Conservation (phyloP, 2,113 vertebrate genomes). For the Nothocercus julius region DNA sequence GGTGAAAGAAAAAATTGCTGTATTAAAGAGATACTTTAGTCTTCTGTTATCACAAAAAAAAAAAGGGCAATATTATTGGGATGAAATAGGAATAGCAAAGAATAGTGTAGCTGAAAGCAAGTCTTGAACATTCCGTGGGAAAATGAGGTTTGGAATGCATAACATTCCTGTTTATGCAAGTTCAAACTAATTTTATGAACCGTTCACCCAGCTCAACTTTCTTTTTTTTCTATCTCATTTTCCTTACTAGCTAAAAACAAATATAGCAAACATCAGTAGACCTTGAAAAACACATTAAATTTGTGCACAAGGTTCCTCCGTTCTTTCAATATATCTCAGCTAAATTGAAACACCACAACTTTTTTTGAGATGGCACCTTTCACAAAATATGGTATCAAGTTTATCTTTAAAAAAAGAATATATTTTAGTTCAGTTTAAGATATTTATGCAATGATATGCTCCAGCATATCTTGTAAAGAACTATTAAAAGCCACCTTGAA, state of each 20-base stretch:
- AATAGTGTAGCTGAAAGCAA: conserved; percentile 6
- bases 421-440: conserved; percentile 13
- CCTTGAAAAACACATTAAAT: conserved; percentile 62
- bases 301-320: not conserved
- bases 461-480: not conserved
- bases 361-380: conserved; percentile 45
- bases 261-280: conserved; percentile 54
- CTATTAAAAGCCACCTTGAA: not conserved
- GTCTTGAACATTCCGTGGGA: conserved; percentile 32
- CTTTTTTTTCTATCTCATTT: conserved; percentile 48
- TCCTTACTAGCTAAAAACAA: conserved; percentile 57
- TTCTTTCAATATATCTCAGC: not conserved
- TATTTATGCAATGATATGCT: not conserved
- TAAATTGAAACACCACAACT: conserved; percentile 41
- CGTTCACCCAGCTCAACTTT: conserved; percentile 49
- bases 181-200: conserved; percentile 70
- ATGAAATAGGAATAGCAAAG: not conserved
- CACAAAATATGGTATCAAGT: conserved; percentile 8
- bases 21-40: not conserved
- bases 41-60: not conserved
- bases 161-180: conserved; percentile 62
- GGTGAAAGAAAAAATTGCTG: not conserved
- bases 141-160: conserved; percentile 45
- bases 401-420: conserved; percentile 12
- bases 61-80: not conserved